These are phyloP conservation scores for Ornithoptera priamus DNA, from an alignment of 2,888 invertebrate genomes.

Conservation along the genomic window DNA sequence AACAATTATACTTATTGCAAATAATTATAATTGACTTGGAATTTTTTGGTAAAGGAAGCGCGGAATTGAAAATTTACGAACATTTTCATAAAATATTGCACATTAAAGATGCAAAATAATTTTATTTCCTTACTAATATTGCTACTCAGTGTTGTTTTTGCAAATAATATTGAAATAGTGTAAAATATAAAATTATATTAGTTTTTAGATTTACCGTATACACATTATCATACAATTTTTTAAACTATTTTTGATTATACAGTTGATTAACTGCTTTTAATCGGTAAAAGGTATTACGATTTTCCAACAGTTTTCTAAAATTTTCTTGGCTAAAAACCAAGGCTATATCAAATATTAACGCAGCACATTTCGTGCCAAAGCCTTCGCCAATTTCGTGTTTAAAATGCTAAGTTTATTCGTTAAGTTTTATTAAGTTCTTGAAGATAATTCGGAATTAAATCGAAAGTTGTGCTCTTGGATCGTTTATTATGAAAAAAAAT, in stretches of 20 bases:
- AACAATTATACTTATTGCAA: background rate
- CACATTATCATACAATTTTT: background rate
- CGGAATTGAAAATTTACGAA: background rate
- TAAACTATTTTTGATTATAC: background rate
- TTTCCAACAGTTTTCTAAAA: background rate
- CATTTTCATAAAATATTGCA: background rate
- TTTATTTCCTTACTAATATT: background rate
- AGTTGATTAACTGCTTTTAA: background rate
- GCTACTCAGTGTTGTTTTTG: background rate
- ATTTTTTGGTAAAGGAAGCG: background rate
- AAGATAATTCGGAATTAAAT: background rate
- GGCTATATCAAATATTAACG: background rate
- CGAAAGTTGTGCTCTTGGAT: background rate
- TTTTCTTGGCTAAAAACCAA: background rate
- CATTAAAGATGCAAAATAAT: background rate
- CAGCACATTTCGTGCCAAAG: background rate
- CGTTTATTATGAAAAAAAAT: background rate
- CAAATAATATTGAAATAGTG: background rate
- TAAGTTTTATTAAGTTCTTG: no score
- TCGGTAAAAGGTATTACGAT: background rate
- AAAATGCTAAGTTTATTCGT: background rate
- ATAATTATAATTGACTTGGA: slow-evolving; percentile 1
- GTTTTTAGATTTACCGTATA: no score
- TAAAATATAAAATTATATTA: no score
- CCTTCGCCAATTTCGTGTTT: slow-evolving; percentile 3